Base-by-base conservation (phyloP, 2,113 vertebrate genomes). In the Lophura nycthemera region DNA sequence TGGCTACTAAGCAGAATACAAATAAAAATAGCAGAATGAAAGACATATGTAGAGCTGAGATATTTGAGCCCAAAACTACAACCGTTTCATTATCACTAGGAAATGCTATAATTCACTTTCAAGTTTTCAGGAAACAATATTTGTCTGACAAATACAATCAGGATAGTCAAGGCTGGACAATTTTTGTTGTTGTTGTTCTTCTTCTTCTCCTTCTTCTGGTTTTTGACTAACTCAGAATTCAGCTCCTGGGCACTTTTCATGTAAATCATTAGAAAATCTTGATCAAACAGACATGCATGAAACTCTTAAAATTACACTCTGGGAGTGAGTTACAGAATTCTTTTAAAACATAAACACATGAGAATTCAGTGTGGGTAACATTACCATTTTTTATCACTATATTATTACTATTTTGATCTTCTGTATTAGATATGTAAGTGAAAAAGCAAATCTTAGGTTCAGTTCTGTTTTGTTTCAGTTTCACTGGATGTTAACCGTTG, bases 381-480 rank as follows among this genome's bases (percentile, higher is more conserved):
- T 4, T 38, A 6, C 0, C 11, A 43, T 36, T 21, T 1, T 43
- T 52, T 30, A 9, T 27, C 6, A 27, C 38, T 29, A 4, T 9
- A 52, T 36, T 38, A 10, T 36, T 38, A 8, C 38, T 38, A 11
- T 45, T 52, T 25, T 56, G 0, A 14, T 75, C 3, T 40, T 22
- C 43, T 14, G 17, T 40, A 32, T 60, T 47, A 52, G 29, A 34
- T 59, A 24, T 17, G 9, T 54, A 66, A 72, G 18, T n/a, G 50
- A 65, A 71, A 92, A 83, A 60, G 2, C 17, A 86, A 72, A 40
- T 22, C 48, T 69, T 73, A 16, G 7, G 13, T 60, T 45, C 1
- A 0, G 13, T 60, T 45, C 1, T 0, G 0, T 27, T 86, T 86
- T 80, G 3, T 60, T 36, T 72, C 50, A 54, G 36, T 29, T 48